Evolutionary conservation across 1,140 invertebrate genomes (phyloP), one percentile per base, ranked within the genome.

Genomic region (Antheraea pernyi): DNA sequence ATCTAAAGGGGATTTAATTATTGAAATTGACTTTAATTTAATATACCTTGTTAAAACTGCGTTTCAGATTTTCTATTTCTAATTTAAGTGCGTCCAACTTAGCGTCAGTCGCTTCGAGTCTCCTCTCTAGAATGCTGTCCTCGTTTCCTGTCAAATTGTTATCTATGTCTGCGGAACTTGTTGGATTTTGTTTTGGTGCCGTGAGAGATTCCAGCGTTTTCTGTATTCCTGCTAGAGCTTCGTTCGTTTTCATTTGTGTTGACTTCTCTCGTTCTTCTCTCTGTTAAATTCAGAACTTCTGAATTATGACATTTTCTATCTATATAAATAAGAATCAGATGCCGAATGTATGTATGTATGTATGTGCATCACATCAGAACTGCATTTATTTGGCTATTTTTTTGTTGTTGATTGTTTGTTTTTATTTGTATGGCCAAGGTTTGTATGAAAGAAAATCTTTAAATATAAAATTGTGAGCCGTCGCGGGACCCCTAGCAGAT

Each of bases 221-320:
- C 80, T 96, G 94, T 71, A 96, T 93, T 39, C 94, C 93, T 59
- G 95, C 94, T 11, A 96, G 88, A 7, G 93, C 93, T 73, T 96
- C 95, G 58, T 93, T 92, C 0, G 95, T 95, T 78, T 96, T 96
- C 69, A 96, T 94, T 67, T 95, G 91, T 72, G 96, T 95, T 19
- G 93, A 92, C 67, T 95, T 94, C 71, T 96, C 95, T 67, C 94
- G 88, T 78, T 96, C 95, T 78, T 96, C 95, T 81, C 93, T 95
- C 94, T 96, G 77, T 72, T 46, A 60, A 18, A 10, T 60, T 60
- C 70, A 65, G 42, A 75, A 72, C 59, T 67, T 2, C 4, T 39
- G 36, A n/a, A n/a, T 64, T 58, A 64, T 59, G n/a, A 53, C 22
- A 30, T 30, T 4, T 30, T 30, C 22, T 30, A 30, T 30, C 1